These are phyloP conservation scores for Patella pellucida DNA, from an alignment of 2,888 invertebrate species.

Conservation along the genomic window DNA sequence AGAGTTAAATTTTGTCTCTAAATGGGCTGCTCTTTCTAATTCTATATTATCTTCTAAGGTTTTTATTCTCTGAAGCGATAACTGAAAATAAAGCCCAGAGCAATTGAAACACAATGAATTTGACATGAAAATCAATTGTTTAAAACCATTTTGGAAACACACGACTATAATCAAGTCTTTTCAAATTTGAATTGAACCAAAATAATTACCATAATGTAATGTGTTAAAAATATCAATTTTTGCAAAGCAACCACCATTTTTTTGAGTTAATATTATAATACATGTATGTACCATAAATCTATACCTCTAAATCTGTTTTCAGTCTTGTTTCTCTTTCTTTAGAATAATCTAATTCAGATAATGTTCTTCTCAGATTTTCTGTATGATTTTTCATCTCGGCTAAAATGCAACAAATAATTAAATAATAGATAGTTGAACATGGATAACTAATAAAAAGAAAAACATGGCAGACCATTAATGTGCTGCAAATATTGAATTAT, in stretches of 20 bases:
- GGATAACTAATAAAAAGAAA: not conserved
- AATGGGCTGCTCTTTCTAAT: slow-evolving; percentile 67
- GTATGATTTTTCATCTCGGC: slow-evolving; percentile 56
- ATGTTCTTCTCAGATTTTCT: slow-evolving; percentile 53
- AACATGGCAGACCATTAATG: slow-evolving; percentile 12
- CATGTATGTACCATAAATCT: slow-evolving; percentile 33
- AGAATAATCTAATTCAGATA: slow-evolving; percentile 58
- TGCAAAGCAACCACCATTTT: not conserved
- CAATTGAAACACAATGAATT: not conserved
- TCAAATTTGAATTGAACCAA: not conserved
- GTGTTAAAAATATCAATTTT: not conserved
- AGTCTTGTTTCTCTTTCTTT: slow-evolving; percentile 61
- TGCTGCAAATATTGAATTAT: not conserved
- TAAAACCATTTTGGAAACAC: not conserved
- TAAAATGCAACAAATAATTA: slow-evolving; percentile 28
- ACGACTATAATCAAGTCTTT: not conserved
- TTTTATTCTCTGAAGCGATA: slow-evolving; percentile 53
- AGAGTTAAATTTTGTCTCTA: slow-evolving; percentile 69
- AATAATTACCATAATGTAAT: not conserved
- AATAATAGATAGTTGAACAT: not conserved
- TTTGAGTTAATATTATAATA: not conserved
- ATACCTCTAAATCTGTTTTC: slow-evolving; percentile 63
- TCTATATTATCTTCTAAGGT: slow-evolving; percentile 64
- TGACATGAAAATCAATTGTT: not conserved
- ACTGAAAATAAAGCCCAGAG: slow-evolving; percentile 38